Evolutionary conservation across 2,888 invertebrate species (phyloP).

Genomic region (Argynnis bischoffii): DNA sequence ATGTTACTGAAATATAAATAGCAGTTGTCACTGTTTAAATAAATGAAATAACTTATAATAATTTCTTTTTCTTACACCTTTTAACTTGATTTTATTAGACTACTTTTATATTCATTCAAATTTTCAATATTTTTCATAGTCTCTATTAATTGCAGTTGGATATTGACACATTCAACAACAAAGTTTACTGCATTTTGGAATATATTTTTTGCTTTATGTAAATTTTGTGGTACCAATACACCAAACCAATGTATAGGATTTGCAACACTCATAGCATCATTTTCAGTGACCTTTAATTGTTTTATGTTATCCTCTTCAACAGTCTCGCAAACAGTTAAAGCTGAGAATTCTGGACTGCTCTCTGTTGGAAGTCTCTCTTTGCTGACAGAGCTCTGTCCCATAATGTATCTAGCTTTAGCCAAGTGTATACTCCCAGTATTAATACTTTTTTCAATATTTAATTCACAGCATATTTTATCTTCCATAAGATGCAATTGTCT

Average conservation of each 20-base stretch:
- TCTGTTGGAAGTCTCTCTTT: constrained; percentile 87
- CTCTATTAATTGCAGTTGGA: constrained; percentile 83
- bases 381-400: constrained; percentile 89
- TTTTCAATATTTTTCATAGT: constrained; percentile 58
- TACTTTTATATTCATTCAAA: constrained; percentile 55
- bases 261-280: constrained; percentile 51
- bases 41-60: constrained; percentile 9
- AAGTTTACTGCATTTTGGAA: constrained; percentile 87
- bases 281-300: constrained; percentile 65
- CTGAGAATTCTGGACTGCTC: constrained; percentile 75
- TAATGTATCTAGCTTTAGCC: constrained; percentile 89
- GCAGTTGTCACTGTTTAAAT: constrained; percentile 35
- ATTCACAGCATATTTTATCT: constrained; percentile 85
- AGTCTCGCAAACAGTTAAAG: constrained; percentile 61
- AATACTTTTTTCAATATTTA: constrained; percentile 86
- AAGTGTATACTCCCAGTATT: constrained; percentile 87
- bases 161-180: constrained; percentile 86
- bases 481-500: constrained; percentile 88
- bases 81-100: neutral
- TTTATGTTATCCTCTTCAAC: constrained; percentile 69
- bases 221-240: constrained; percentile 89
- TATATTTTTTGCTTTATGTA: constrained; percentile 87
- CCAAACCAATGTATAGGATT: constrained; percentile 95
- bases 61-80: constrained; percentile 3
- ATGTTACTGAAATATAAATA: constrained; percentile 28